Evolutionary conservation across 1,140 invertebrate genomes (phyloP), one percentile per base, ranked within the genome.

Genomic region (Popillia japonica): DNA sequence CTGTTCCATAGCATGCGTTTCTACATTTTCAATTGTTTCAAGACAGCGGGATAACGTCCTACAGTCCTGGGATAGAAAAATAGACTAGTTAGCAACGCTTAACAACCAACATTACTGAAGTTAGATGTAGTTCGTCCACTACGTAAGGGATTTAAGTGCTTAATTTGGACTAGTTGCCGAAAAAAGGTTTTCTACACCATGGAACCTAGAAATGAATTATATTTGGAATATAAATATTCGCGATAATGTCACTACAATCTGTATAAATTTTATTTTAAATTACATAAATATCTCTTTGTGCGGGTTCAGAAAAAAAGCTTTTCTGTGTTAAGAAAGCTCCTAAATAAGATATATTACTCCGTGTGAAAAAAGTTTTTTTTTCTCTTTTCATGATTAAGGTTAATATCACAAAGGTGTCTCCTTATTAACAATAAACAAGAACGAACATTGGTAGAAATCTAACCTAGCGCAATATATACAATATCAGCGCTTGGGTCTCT

Each of bases 371-470:
- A 68, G 27, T 22, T 68, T 68, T 68, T 34, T 17, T n/a, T 17
- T 27, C 23, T 20, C 22, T 34, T 27, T 22, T 23, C 61, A 6
- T 68, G 61, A 68, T 68, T 68, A 68, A 68, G 14, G 61, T 68
- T 68, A 22, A 68, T 68, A 68, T 14, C 61, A 68, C 61, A 68
- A 68, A 68, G 61, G 61, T 64, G 59, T 23, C 20, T 68, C 4
- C 61, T 68, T 20, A 68, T 68, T 68, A 68, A 68, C 61, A 68
- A 68, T 68, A 68, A 68, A 68, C 22, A 68, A 68, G 27, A 11
- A 23, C 61, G 27, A 27, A 68, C 61, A 68, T 68, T 27, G 27
- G 22, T 6, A 68, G 22, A 68, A 68, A 68, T 68, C 61, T 68
- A 22, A 68, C 20, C 61, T 14, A 68, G 61, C 20, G 27, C 61